Percentiles rank a stretch among this genome's conserved stretches.
phyloP scores from a whole-genome alignment of 2,888 invertebrate genomes.

The Phengaris alcon region DNA sequence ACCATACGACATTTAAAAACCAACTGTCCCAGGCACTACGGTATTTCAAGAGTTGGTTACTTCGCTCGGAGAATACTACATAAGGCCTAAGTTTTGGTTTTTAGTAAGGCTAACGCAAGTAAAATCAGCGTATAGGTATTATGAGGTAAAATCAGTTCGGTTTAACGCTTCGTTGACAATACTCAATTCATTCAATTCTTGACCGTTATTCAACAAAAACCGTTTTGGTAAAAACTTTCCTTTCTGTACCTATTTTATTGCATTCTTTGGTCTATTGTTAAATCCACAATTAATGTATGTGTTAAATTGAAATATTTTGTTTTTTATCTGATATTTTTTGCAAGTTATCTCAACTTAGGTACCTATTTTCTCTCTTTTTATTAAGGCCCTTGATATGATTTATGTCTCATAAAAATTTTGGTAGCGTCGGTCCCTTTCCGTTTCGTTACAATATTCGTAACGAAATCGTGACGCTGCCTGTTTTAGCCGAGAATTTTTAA shows the following conservation, averaged over 20 bases:
- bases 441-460: constrained; percentile 2
- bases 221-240: constrained; percentile 21
- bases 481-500: background rate
- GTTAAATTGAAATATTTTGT: background rate
- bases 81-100: no score
- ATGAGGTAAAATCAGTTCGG: constrained; percentile 12
- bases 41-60: no score
- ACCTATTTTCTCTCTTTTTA: no score
- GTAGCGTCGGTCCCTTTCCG: background rate
- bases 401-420: background rate
- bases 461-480: background rate
- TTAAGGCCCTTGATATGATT: no score
- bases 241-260: constrained; percentile 12
- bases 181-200: constrained; percentile 18
- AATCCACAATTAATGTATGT: background rate
- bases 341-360: no score
- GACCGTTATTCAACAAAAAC: constrained; percentile 3
- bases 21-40: no score
- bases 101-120: no score
- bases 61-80: no score
- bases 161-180: constrained; percentile 25
- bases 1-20: no score
- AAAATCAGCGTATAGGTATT: no score
- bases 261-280: background rate
- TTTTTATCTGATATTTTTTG: background rate